These are phyloP conservation scores for Macheiramphus alcinus DNA, from an alignment of 2,113 vertebrate genomes.

Conservation along the genomic window DNA sequence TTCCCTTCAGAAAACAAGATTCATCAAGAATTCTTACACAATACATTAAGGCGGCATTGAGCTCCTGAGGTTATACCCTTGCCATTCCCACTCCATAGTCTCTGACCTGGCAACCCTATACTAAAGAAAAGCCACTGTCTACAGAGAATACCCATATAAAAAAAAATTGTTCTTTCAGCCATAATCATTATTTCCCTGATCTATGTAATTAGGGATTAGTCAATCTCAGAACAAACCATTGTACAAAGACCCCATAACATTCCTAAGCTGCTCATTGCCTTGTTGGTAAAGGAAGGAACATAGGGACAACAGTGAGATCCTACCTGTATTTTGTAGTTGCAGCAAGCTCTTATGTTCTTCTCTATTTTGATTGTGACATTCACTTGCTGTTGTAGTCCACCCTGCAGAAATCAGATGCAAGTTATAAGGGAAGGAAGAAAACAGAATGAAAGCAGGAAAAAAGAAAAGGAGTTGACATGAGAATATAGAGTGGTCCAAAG, in stretches of 20 bases:
- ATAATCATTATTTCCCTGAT: not conserved
- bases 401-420: not conserved
- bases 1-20: not conserved
- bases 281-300: not conserved
- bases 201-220: not conserved
- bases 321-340: conserved; percentile 69
- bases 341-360: conserved; percentile 45
- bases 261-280: not conserved
- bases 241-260: fast-evolving
- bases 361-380: conserved; percentile 60
- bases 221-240: not conserved
- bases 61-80: not conserved
- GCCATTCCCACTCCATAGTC: not conserved
- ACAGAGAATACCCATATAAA: not conserved
- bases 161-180: not conserved
- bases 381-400: conserved; percentile 6
- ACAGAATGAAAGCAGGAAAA: not conserved
- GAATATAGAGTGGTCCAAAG: not conserved
- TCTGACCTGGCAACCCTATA: not conserved
- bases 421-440: not conserved
- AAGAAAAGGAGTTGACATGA: not conserved
- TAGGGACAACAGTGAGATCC: not conserved
- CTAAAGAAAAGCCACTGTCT: not conserved
- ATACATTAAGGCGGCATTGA: not conserved
- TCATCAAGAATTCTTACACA: not conserved